Conservation (phyloP, 2,113 vertebrate species). For the Colaptes auratus region DNA sequence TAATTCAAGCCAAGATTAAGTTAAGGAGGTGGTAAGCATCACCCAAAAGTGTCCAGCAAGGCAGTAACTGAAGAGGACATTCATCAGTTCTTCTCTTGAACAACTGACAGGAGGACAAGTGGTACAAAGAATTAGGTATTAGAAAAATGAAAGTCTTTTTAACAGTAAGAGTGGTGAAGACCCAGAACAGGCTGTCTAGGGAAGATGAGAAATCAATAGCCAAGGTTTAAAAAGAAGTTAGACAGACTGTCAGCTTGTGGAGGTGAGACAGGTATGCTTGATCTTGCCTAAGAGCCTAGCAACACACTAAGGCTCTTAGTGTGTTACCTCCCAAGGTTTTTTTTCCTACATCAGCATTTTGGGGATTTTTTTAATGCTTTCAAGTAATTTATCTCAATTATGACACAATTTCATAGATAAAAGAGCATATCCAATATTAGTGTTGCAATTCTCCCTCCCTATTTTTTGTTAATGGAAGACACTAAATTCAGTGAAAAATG, state of each 20-base stretch:
- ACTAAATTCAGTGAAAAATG: not conserved
- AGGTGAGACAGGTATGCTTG: conserved; percentile 26
- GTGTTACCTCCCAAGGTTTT: not conserved
- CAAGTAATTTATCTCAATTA: conserved; percentile 43
- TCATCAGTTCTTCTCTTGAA: not conserved
- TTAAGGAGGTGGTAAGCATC: not conserved
- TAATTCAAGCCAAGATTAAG: not conserved
- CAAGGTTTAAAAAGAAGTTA: conserved; percentile 44
- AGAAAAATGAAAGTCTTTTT: conserved; percentile 63
- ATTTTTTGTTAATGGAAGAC: not conserved
- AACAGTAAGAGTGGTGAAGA: conserved; percentile 18
- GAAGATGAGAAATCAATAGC: conserved; percentile 63
- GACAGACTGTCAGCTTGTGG: conserved; percentile 41
- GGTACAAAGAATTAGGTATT: not conserved
- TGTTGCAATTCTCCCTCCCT: not conserved
- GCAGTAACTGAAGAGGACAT: not conserved
- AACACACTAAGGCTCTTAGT: not conserved
- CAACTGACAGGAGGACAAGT: not conserved
- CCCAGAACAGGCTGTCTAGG: conserved; percentile 24
- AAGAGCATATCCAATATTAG: not conserved
- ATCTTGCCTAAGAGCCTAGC: conserved; percentile 1
- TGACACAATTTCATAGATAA: not conserved
- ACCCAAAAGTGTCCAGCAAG: not conserved
- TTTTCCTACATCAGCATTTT: conserved; percentile 9
- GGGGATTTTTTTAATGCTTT: not conserved